A percentile compares a stretch with the other conserved stretches of the same genome.
phyloP scores from a whole-genome alignment of 2,113 vertebrate genomes.

The Leucopsar rothschildi region DNA sequence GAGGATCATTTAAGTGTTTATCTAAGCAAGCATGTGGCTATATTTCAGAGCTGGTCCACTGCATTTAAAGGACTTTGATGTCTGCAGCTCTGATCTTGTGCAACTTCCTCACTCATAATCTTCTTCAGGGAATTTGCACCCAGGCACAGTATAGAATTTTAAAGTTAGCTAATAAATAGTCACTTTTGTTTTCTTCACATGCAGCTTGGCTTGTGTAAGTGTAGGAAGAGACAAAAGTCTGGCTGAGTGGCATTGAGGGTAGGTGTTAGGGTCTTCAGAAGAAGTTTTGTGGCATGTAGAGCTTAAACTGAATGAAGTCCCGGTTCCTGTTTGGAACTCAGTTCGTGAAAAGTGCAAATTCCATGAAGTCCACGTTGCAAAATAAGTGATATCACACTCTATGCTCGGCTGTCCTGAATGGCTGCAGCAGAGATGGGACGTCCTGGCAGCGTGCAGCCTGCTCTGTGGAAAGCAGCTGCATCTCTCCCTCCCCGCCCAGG shows the following conservation, averaged over 20 bases:
- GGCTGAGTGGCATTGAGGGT: neutral
- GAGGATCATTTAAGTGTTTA: neutral
- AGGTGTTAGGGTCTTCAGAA: neutral
- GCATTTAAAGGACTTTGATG: neutral
- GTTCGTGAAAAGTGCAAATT: neutral
- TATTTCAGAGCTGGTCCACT: neutral
- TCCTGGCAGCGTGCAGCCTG: neutral
- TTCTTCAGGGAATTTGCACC: neutral
- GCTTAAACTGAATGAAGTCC: neutral
- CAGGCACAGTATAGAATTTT: neutral
- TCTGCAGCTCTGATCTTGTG: neutral
- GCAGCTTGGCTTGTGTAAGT: neutral
- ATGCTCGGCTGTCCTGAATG: neutral
- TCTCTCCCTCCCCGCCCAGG: slow-evolving; percentile 23
- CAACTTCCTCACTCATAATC: neutral
- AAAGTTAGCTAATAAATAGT: neutral
- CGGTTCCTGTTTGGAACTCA: neutral
- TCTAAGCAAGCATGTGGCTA: neutral
- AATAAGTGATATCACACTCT: slow-evolving; percentile 30
- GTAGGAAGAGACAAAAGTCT: neutral
- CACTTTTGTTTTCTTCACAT: neutral
- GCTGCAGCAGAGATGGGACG: neutral
- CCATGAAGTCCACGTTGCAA: neutral
- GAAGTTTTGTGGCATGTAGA: neutral
- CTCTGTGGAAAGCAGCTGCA: slow-evolving; percentile 45